Evolutionary conservation across 2,113 vertebrate species (phyloP).

Genomic region (Hemibagrus wyckioides): DNA sequence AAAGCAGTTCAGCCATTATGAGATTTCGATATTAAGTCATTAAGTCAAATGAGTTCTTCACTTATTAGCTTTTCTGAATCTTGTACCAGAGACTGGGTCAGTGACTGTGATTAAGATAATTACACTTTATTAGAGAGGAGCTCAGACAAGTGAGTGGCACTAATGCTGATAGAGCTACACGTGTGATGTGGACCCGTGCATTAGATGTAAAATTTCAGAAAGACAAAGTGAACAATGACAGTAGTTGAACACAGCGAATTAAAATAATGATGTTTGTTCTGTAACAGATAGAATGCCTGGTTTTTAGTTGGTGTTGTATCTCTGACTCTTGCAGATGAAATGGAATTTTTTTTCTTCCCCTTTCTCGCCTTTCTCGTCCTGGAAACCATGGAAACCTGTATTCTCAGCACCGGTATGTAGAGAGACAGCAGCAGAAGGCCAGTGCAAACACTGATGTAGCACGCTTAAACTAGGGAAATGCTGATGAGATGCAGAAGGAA

Average conservation of each 20-base stretch:
- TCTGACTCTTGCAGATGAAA: conserved; percentile 34
- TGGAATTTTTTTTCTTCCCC: not conserved
- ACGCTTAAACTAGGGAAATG: conserved; percentile 21
- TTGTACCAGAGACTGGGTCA: not conserved
- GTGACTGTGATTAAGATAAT: conserved; percentile 10
- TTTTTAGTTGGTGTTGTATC: conserved; percentile 27
- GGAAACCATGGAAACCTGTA: conserved; percentile 57
- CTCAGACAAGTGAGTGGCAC: not conserved
- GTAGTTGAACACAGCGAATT: not conserved
- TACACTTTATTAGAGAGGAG: conserved; percentile 20
- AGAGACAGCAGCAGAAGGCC: conserved; percentile 42
- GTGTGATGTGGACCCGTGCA: not conserved
- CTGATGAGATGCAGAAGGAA: not conserved
- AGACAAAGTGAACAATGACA: not conserved
- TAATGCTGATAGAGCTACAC: not conserved
- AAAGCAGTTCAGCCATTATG: conserved; percentile 14
- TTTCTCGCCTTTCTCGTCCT: conserved; percentile 39
- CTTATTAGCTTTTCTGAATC: not conserved
- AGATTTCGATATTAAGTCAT: conserved; percentile 34
- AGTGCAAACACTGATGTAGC: conserved; percentile 31
- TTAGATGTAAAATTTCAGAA: not conserved
- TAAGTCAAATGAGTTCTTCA: conserved; percentile 17
- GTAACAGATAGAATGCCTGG: not conserved
- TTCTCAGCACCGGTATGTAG: conserved; percentile 43
- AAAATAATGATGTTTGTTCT: not conserved